Evolutionary conservation across 2,113 vertebrate species (phyloP), one percentile per base, ranked within the genome.

Genomic region (Oryzias celebensis): DNA sequence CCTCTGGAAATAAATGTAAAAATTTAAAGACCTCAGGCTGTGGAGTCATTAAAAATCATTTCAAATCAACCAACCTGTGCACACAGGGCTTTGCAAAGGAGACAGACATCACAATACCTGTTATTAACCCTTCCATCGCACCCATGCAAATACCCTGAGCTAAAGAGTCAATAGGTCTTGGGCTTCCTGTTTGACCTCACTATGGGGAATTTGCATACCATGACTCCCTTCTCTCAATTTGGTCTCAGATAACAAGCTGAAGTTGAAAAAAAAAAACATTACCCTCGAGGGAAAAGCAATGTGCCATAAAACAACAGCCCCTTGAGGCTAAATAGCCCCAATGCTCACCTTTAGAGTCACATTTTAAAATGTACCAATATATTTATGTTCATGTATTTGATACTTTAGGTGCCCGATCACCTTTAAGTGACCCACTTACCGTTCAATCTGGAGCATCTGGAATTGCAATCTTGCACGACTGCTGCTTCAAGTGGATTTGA

Each of bases 61-160:
- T 90, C 90, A 91, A 90, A 90, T 89, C 48, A 88, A 50, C 77
- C 68, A 80, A 75, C 86, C 81, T 87, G 81, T 77, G 78, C 77
- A 89, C 85, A 89, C 82, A 87, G 73, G 60, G 81, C 78, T 91
- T 84, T 87, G 81, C 83, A 87, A 90, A 90, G 75, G 77, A 73
- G 81, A 46, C 54, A 51, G 72, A 77, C 77, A 62, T 81, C 64
- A 82, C 78, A 90, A 86, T 81, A 75, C 62, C 58, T 63, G 65
- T 41, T 60, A 62, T 84, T 82, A 83, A 90, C 87, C 78, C 89
- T 79, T 78, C 80, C 86, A 87, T 90, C 80, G 73, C 12, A 60
- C 79, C 72, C 73, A 90, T 89, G 89, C 89, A 91, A 91, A 91
- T 90, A 36, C 71, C 50, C 73, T 20, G 24, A 70, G 72, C 75